These are phyloP conservation scores for Notothenia coriiceps DNA, from an alignment of 2,113 vertebrate species.

Conservation along the genomic window DNA sequence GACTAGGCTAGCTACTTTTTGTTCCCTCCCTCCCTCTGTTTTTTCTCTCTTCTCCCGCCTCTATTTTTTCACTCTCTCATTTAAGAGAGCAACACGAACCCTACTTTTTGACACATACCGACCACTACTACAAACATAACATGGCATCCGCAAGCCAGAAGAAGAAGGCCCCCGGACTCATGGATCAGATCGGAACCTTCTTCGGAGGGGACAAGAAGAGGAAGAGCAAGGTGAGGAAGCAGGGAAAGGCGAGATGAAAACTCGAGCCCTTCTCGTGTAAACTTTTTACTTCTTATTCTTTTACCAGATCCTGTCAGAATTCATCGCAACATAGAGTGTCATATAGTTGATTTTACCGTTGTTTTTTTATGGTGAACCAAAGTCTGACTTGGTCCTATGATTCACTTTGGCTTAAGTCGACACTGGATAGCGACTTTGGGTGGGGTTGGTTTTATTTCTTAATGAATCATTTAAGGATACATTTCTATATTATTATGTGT, in stretches of 20 bases:
- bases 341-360: slow-evolving; percentile 44
- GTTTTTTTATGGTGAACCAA: slow-evolving; percentile 55
- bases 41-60: slow-evolving; percentile 54
- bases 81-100: slow-evolving; percentile 64
- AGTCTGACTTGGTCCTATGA: slow-evolving; percentile 47
- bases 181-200: slow-evolving; percentile 97
- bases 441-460: slow-evolving; percentile 49
- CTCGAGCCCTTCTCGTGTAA: slow-evolving; percentile 19
- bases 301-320: slow-evolving; percentile 31
- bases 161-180: slow-evolving; percentile 93
- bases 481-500: slow-evolving; percentile 24
- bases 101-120: slow-evolving; percentile 73
- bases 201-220: slow-evolving; percentile 96
- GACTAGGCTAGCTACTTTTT: slow-evolving; percentile 77
- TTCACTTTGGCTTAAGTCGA: slow-evolving; percentile 23
- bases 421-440: slow-evolving; percentile 59
- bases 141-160: slow-evolving; percentile 93
- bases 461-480: slow-evolving; percentile 20
- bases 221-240: slow-evolving; percentile 97
- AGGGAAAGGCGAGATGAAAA: slow-evolving; percentile 49
- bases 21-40: slow-evolving; percentile 33
- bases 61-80: slow-evolving; percentile 57
- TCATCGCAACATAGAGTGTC: slow-evolving; percentile 18
- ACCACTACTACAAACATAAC: slow-evolving; percentile 76
- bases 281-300: slow-evolving; percentile 44